A percentile compares a stretch with the other conserved stretches of the same genome.
Evolutionary conservation across 1,140 invertebrate genomes (phyloP).

Genomic region (Nasonia vitripennis): DNA sequence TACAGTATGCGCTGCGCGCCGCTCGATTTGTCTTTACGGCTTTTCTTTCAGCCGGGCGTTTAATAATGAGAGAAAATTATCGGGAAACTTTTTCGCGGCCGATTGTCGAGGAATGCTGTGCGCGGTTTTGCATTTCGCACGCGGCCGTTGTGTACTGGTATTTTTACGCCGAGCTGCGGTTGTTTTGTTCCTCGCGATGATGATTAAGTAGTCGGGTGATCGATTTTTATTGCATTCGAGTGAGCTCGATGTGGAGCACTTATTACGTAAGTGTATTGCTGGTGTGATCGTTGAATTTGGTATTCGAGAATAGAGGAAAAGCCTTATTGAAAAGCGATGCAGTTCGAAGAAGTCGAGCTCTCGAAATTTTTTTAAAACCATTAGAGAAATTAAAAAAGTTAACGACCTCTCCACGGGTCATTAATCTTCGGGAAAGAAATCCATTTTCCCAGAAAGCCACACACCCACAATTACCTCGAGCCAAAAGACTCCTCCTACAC

Average conservation of each 20-base stretch:
- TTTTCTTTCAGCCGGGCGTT: background rate
- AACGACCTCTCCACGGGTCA: background rate
- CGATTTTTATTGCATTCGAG: too few species aligned
- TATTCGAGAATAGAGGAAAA: too few species aligned
- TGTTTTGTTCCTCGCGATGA: background rate
- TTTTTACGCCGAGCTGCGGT: too few species aligned
- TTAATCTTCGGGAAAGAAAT: background rate
- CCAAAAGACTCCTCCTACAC: background rate
- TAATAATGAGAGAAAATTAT: background rate
- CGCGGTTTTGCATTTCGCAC: background rate
- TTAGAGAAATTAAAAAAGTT: background rate
- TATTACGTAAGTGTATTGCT: too few species aligned
- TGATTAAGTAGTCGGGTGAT: background rate
- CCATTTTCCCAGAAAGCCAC: background rate
- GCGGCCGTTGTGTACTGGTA: too few species aligned
- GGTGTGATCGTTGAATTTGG: too few species aligned
- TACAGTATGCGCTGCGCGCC: too few species aligned
- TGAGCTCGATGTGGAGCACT: too few species aligned
- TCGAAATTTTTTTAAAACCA: background rate
- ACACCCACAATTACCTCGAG: background rate
- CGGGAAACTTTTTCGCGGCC: background rate
- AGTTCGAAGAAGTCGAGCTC: background rate
- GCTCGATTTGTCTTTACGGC: background rate
- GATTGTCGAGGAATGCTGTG: background rate
- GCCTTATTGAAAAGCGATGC: background rate